phyloP scores from a whole-genome alignment of 2,888 invertebrate species.

The Oegoconia quadripuncta region DNA sequence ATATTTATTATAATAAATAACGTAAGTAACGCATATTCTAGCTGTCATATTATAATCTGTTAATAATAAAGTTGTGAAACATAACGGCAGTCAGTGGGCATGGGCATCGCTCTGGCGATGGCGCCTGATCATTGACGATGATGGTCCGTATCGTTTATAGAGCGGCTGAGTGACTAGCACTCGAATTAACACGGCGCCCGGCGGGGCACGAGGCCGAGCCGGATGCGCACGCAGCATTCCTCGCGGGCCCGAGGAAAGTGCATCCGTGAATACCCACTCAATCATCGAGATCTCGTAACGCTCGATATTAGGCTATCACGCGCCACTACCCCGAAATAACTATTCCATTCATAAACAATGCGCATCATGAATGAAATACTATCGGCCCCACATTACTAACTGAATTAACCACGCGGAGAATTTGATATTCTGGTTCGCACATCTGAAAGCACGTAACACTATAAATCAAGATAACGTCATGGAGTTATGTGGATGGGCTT shows the following conservation, averaged over 20 bases:
- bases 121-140: no score
- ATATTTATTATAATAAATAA: no score
- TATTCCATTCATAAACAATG: slow-evolving; percentile 63
- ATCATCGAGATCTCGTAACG: slow-evolving; percentile 44
- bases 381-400: slow-evolving; percentile 48
- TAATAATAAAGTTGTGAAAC: no score
- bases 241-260: slow-evolving; percentile 43
- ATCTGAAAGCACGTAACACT: slow-evolving; percentile 44
- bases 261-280: slow-evolving; percentile 54
- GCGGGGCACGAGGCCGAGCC: slow-evolving; percentile 6
- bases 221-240: slow-evolving; percentile 36
- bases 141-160: no score
- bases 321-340: slow-evolving; percentile 58
- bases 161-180: no score
- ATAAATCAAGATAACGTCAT: slow-evolving; percentile 68
- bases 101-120: no score
- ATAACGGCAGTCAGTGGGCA: no score
- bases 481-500: slow-evolving; percentile 61
- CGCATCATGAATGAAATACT: slow-evolving; percentile 59
- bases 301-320: slow-evolving; percentile 52
- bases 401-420: slow-evolving; percentile 51
- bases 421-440: slow-evolving; percentile 46
- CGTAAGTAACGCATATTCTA: no score
- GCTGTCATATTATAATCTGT: no score
- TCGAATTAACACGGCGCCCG: background rate